A percentile compares a stretch with the other conserved stretches of the same genome.
phyloP scores from a whole-genome alignment of 2,113 vertebrate genomes.

The Choloepus hoffmanni region DNA sequence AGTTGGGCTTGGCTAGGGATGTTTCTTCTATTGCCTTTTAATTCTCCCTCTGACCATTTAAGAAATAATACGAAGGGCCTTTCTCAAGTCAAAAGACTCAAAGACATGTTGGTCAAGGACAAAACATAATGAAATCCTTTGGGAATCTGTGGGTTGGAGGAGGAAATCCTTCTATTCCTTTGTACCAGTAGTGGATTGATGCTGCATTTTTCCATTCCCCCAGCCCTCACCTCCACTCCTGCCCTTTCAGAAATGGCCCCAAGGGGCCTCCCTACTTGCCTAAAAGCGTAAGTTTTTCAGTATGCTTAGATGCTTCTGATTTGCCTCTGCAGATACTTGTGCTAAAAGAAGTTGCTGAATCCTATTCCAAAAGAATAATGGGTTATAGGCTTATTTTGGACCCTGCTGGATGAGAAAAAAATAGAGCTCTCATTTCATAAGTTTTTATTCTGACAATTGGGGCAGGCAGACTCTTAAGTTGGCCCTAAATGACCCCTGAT shows the following conservation, averaged over 20 bases:
- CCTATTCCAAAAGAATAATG: neutral
- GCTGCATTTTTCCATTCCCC: neutral
- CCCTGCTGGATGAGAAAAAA: constrained; percentile 5
- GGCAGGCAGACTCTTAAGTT: neutral
- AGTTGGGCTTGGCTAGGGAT: neutral
- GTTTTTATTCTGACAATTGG: neutral
- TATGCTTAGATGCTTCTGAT: neutral
- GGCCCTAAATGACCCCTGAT: neutral
- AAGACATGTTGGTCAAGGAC: neutral
- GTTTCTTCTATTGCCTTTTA: constrained; percentile 9
- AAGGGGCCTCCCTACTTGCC: neutral
- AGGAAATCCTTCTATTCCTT: neutral
- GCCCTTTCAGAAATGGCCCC: neutral
- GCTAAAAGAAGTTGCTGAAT: constrained; percentile 25
- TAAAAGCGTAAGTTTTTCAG: neutral
- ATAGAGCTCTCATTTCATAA: neutral
- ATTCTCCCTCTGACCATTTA: neutral
- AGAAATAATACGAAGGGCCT: neutral
- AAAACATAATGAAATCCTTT: neutral
- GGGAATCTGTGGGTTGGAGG: neutral
- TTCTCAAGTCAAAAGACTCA: neutral
- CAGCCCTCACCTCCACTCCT: neutral
- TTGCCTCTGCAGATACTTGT: neutral
- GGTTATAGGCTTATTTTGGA: neutral
- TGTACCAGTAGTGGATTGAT: neutral